Conservation (phyloP, 1,140 invertebrate species). For the Hylyphantes graminicola region DNA sequence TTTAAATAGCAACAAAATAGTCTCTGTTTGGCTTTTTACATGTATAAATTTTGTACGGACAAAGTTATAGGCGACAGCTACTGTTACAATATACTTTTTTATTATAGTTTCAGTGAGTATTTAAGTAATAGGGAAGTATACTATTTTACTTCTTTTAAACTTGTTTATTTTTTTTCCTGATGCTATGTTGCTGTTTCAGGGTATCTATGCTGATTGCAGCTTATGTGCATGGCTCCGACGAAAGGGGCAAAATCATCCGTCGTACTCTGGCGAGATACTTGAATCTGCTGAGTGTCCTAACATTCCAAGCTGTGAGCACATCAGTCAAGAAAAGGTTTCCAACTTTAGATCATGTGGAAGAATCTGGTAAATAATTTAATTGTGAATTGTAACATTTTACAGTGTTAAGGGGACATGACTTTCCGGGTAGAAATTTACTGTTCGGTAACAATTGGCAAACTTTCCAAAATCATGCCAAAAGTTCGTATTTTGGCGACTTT, state of each 20-base stretch:
- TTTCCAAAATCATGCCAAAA: too few species aligned
- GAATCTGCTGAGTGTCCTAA: constrained; percentile 84
- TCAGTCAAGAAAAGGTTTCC: constrained; percentile 93
- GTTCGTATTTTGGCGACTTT: too few species aligned
- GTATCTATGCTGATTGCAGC: constrained; percentile 69
- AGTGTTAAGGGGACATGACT: not conserved
- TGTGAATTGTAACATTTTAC: not conserved
- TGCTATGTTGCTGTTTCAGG: constrained; percentile 36
- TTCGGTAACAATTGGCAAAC: too few species aligned
- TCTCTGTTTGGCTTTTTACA: too few species aligned
- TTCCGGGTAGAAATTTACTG: too few species aligned
- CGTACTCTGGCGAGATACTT: constrained; percentile 87
- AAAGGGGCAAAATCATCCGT: constrained; percentile 87
- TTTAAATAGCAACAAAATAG: too few species aligned
- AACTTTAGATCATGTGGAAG: constrained; percentile 85
- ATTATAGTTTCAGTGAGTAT: not conserved
- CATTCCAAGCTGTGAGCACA: constrained; percentile 85
- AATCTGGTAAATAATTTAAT: constrained; percentile 74
- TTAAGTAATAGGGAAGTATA: not conserved
- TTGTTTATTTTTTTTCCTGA: not conserved
- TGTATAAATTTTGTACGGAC: too few species aligned
- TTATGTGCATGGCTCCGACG: constrained; percentile 77
- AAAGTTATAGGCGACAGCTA: too few species aligned
- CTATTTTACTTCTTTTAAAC: not conserved
- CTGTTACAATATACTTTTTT: too few species aligned